phyloP scores from a whole-genome alignment of 2,888 invertebrate species.

The Nowickia ferox region DNA sequence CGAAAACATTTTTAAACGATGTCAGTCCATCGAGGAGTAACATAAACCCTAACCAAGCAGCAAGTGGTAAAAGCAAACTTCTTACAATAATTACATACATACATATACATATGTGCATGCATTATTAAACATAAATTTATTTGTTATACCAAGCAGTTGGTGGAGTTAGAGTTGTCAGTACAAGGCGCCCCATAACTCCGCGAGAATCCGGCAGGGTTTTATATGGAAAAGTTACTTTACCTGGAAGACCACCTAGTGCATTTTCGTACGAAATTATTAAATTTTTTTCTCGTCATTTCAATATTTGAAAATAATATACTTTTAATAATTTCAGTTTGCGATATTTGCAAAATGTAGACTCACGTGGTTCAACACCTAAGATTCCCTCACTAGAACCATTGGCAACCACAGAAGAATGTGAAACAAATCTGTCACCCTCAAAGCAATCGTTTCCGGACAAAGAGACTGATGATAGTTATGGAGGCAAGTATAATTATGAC shows the following conservation, averaged over 20 bases:
- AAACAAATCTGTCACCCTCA: not conserved
- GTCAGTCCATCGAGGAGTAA: constrained; percentile 42
- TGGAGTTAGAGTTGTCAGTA: constrained; percentile 85
- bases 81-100: not conserved
- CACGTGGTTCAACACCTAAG: constrained; percentile 80
- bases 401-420: constrained; percentile 63
- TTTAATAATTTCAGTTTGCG: constrained; percentile 84
- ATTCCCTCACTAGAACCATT: constrained; percentile 81
- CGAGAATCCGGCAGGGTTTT: constrained; percentile 90
- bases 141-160: constrained; percentile 72
- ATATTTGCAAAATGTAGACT: constrained; percentile 85
- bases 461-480: constrained; percentile 1
- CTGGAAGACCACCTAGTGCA: constrained; percentile 89
- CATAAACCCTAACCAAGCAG: constrained; percentile 38
- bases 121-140: constrained; percentile 3
- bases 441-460: constrained; percentile 29
- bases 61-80: constrained; percentile 60
- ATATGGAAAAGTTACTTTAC: constrained; percentile 86
- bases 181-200: constrained; percentile 93
- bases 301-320: constrained; percentile 5
- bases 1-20: constrained; percentile 85
- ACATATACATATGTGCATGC: not conserved
- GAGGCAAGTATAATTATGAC: not conserved
- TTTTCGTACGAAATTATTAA: constrained; percentile 86
- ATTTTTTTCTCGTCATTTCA: not conserved